Percentiles rank a stretch among this genome's conserved stretches.
phyloP scores from a whole-genome alignment of 2,113 vertebrate genomes.

The Euleptes europaea region DNA sequence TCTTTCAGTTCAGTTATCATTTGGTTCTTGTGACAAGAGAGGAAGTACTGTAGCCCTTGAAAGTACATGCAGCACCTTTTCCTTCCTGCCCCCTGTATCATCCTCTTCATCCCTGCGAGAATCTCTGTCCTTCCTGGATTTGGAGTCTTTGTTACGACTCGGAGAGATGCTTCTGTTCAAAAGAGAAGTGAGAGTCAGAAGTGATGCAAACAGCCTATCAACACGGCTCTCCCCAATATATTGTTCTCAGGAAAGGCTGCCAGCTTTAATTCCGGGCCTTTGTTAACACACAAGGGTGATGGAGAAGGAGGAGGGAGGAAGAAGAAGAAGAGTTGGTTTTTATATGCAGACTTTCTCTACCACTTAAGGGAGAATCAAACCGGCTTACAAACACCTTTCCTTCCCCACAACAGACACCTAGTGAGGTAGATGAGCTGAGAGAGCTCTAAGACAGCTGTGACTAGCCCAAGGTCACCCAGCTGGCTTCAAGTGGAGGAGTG shows the following conservation, averaged over 20 bases:
- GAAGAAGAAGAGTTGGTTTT: too few species aligned
- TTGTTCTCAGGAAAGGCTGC: neutral
- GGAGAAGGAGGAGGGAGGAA: too few species aligned
- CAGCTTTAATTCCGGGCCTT: neutral
- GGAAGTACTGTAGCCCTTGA: neutral
- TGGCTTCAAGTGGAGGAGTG: too few species aligned
- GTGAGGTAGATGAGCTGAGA: too few species aligned
- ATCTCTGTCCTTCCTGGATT: conserved; percentile 87
- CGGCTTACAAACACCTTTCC: too few species aligned
- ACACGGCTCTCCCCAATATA: neutral
- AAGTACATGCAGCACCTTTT: conserved; percentile 76
- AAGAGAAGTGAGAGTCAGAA: neutral
- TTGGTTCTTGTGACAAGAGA: neutral
- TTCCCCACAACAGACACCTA: too few species aligned
- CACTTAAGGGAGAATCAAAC: too few species aligned
- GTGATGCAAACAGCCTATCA: neutral
- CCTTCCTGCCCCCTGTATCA: conserved; percentile 82
- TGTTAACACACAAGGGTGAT: neutral
- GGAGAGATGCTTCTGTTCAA: conserved; percentile 13
- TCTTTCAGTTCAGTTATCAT: neutral
- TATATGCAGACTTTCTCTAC: too few species aligned
- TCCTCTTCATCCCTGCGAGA: conserved; percentile 87
- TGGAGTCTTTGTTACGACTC: conserved; percentile 80
- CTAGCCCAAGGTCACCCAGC: too few species aligned
- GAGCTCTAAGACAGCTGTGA: too few species aligned